Evolutionary conservation across 2,797 vertebrate species (phyloP).

Genomic region (Ficedula albicollis): DNA sequence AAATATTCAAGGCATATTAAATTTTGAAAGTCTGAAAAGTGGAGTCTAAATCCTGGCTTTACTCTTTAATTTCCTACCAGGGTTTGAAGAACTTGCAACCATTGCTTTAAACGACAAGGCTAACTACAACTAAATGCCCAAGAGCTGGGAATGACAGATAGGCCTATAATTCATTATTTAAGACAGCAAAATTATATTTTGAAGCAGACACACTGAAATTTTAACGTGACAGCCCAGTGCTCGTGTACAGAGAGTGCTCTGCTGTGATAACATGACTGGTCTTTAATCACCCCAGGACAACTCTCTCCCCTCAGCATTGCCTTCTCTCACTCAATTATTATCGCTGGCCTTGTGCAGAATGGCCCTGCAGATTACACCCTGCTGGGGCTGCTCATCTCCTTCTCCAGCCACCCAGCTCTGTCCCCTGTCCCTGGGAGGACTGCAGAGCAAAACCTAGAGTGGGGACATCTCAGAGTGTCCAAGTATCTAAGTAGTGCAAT

Average conservation of each 20-base stretch:
- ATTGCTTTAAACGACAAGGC: background rate
- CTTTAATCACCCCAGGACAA: constrained; percentile 52
- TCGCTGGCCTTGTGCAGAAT: background rate
- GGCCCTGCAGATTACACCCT: background rate
- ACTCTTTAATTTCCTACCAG: background rate
- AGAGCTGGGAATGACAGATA: background rate
- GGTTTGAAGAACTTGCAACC: background rate
- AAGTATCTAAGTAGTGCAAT: background rate
- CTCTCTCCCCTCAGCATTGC: background rate
- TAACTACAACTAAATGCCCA: background rate
- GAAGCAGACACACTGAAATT: background rate
- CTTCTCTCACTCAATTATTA: background rate
- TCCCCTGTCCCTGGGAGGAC: rapidly evolving
- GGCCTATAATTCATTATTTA: background rate
- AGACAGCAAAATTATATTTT: background rate
- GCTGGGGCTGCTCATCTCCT: background rate
- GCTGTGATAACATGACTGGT: background rate
- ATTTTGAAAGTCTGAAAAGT: background rate
- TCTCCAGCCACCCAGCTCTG: background rate
- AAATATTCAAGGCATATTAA: background rate
- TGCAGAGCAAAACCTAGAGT: background rate
- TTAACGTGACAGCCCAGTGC: background rate
- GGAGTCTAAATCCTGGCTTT: background rate
- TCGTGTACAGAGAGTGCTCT: background rate
- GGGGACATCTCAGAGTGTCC: background rate